A percentile compares a stretch with the other conserved stretches of the same genome.
These are phyloP conservation scores for Theonella swinhoei DNA, from an alignment of 37 sponge, comb jelly and placozoan genomes.

Conservation along the genomic window DNA sequence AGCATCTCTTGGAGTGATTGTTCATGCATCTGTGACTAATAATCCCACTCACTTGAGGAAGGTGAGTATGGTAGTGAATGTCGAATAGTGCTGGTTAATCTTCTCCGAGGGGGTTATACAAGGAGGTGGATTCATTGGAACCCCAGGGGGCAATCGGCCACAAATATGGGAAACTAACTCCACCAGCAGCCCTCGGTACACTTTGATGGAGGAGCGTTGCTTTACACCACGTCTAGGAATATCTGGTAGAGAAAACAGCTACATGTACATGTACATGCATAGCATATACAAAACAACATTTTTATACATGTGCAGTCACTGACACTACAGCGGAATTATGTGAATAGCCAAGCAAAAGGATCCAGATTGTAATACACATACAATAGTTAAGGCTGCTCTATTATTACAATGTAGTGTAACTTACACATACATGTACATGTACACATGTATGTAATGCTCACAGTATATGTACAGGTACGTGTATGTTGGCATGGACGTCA, in stretches of 20 bases:
- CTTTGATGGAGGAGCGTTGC: constrained; percentile 16
- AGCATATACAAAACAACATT: not conserved
- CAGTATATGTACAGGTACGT: too few relatives aligned
- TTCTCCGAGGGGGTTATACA: constrained; percentile 66
- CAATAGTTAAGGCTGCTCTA: too few relatives aligned
- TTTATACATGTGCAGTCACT: too few relatives aligned
- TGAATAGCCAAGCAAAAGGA: too few relatives aligned
- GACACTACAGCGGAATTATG: too few relatives aligned
- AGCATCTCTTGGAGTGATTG: too few relatives aligned
- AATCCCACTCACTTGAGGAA: constrained; percentile 89
- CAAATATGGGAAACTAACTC: constrained; percentile 77
- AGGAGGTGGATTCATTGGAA: constrained; percentile 74
- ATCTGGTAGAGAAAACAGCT: not conserved
- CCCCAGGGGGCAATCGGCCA: constrained; percentile 83
- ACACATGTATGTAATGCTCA: too few relatives aligned
- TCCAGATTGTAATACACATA: too few relatives aligned
- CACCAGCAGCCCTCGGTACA: constrained; percentile 52
- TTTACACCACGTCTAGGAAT: not conserved
- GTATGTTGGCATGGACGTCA: too few relatives aligned
- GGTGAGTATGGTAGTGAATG: constrained; percentile 48
- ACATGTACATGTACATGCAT: not conserved
- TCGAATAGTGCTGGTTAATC: constrained; percentile 71
- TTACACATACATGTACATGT: too few relatives aligned
- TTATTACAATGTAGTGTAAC: too few relatives aligned
- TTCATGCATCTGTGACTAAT: too few relatives aligned